phyloP scores from a whole-genome alignment of 2,888 invertebrate genomes.

The Schrankia costaestrigalis region DNA sequence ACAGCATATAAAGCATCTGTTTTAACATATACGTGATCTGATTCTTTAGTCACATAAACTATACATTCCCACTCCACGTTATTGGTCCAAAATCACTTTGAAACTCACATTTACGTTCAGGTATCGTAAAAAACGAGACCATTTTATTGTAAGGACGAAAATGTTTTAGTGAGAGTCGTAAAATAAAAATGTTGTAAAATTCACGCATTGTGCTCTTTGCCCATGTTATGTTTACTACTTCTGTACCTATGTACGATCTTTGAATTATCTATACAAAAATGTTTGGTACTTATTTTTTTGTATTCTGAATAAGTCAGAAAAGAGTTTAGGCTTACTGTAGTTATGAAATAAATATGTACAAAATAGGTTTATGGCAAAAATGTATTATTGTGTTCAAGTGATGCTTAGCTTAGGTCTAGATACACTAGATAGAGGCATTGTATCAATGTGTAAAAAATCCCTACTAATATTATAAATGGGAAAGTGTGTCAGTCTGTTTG shows the following conservation, averaged over 20 bases:
- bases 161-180: conserved; percentile 70
- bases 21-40: conserved; percentile 27
- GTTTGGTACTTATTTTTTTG: conserved; percentile 21
- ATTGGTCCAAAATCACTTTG: conserved; percentile 58
- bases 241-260: conserved; percentile 33
- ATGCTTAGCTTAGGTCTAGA: no score
- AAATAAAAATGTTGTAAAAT: conserved; percentile 73
- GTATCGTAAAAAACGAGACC: conserved; percentile 66
- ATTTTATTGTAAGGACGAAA: conserved; percentile 68
- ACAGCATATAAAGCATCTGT: no score
- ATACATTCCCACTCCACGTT: conserved; percentile 30
- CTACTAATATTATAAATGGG: no score
- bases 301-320: no score
- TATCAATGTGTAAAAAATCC: no score
- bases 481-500: no score
- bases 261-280: conserved; percentile 46
- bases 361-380: no score
- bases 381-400: no score
- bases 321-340: no score
- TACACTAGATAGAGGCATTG: no score
- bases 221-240: conserved; percentile 56
- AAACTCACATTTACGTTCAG: conserved; percentile 54
- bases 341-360: no score
- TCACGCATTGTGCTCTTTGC: conserved; percentile 63
- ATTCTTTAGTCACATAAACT: conserved; percentile 21